A percentile compares a stretch with the other conserved stretches of the same genome.
phyloP scores from a whole-genome alignment of 1,140 invertebrate genomes.

The Spodoptera frugiperda region DNA sequence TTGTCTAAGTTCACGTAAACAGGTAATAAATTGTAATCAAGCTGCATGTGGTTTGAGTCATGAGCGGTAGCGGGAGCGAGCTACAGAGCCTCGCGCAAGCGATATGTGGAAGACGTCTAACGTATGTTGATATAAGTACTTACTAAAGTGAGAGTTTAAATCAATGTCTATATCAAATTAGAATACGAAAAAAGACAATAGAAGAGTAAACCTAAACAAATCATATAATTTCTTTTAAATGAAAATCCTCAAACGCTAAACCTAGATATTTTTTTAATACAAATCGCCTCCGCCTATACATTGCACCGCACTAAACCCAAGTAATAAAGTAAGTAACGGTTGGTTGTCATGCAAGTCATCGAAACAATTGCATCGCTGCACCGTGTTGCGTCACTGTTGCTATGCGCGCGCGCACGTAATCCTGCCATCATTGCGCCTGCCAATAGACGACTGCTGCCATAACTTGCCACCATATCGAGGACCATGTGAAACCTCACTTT shows the following conservation, averaged over 20 bases:
- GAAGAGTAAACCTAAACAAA: no score
- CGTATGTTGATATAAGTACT: no score
- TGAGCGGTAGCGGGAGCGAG: slow-evolving; percentile 34
- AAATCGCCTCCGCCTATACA: neutral
- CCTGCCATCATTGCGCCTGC: slow-evolving; percentile 5
- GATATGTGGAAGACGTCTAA: neutral
- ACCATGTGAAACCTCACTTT: neutral
- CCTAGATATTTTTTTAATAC: neutral
- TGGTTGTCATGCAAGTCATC: slow-evolving; percentile 34
- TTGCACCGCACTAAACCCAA: neutral
- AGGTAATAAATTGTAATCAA: slow-evolving; percentile 50
- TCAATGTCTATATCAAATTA: neutral
- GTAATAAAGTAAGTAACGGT: slow-evolving; percentile 20
- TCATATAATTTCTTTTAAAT: no score
- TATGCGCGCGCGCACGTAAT: slow-evolving; percentile 21
- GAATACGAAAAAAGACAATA: neutral
- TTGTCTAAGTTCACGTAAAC: slow-evolving; percentile 50
- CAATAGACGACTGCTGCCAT: no score
- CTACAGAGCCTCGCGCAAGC: neutral
- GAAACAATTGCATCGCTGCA: slow-evolving; percentile 36
- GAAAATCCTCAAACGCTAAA: no score
- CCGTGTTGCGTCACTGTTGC: slow-evolving; percentile 25
- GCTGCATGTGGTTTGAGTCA: neutral
- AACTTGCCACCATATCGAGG: neutral
- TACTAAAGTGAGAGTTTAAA: no score